Evolutionary conservation across 37 sponge, comb jelly and placozoan genomes (phyloP).

Genomic region (Trichoplax adhaerens): DNA sequence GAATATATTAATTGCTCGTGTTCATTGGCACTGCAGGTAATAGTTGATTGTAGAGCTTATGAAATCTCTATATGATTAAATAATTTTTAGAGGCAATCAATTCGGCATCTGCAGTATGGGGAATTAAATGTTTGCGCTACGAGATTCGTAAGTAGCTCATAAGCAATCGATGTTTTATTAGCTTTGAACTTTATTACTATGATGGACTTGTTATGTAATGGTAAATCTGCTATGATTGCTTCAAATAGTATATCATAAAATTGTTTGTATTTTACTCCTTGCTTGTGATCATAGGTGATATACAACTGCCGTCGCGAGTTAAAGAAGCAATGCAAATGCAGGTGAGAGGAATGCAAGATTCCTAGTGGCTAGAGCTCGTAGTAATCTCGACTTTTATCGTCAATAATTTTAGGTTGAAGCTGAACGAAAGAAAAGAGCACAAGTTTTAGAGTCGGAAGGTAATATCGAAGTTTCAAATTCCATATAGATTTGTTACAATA

Average conservation of each 20-base stretch:
- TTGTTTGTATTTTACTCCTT: neutral
- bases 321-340: constrained; percentile 99
- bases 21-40: neutral
- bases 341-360: constrained; percentile 14
- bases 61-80: too few relatives aligned
- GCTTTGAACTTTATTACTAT: too few relatives aligned
- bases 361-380: neutral
- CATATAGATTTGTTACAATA: too few relatives aligned
- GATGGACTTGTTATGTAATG: too few relatives aligned
- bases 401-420: constrained; percentile 67
- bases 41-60: neutral
- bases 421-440: constrained; percentile 92
- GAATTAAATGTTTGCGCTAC: constrained; percentile 84
- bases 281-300: constrained; percentile 30
- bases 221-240: neutral
- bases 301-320: constrained; percentile 72
- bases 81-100: constrained; percentile 71
- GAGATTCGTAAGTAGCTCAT: constrained; percentile 50
- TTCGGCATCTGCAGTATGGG: constrained; percentile 86
- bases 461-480: neutral
- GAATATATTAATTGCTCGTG: neutral
- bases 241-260: neutral
- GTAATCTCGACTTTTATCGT: neutral
- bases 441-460: constrained; percentile 89
- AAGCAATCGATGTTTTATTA: too few relatives aligned